phyloP scores from a whole-genome alignment of 2,797 vertebrate species.

The Gambusia yucatana region DNA sequence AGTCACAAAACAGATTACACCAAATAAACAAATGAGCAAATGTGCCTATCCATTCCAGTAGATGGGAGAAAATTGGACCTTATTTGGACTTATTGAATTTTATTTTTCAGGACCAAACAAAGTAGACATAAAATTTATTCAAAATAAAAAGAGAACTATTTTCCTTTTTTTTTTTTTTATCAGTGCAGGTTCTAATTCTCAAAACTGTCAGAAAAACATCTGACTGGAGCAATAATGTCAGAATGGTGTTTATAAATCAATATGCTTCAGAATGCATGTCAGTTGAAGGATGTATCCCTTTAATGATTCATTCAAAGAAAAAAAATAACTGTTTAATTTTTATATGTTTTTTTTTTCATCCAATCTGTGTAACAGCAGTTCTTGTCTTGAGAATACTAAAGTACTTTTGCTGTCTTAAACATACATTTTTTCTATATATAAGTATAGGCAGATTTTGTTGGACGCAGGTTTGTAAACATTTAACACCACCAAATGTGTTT shows the following conservation, averaged over 20 bases:
- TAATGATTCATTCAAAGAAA: background rate
- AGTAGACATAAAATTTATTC: background rate
- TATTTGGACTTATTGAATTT: background rate
- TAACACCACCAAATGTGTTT: background rate
- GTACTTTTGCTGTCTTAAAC: background rate
- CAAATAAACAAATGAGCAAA: background rate
- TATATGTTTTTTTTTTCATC: background rate
- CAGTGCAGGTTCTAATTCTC: background rate
- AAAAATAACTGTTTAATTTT: background rate
- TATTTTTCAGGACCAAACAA: background rate
- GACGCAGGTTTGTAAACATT: background rate
- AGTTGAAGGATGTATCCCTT: background rate
- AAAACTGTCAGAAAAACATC: background rate
- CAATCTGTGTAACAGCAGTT: background rate
- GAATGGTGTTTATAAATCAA: background rate
- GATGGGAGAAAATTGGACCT: background rate
- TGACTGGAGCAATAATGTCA: background rate
- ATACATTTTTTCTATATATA: background rate
- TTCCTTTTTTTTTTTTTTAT: background rate
- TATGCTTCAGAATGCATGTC: background rate
- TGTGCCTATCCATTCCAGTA: background rate
- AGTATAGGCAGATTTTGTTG: background rate
- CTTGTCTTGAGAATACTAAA: background rate
- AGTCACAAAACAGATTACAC: background rate
- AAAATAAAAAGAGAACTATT: background rate